These are phyloP conservation scores for Mustelus asterias DNA, from an alignment of 2,113 vertebrate species.

Conservation along the genomic window DNA sequence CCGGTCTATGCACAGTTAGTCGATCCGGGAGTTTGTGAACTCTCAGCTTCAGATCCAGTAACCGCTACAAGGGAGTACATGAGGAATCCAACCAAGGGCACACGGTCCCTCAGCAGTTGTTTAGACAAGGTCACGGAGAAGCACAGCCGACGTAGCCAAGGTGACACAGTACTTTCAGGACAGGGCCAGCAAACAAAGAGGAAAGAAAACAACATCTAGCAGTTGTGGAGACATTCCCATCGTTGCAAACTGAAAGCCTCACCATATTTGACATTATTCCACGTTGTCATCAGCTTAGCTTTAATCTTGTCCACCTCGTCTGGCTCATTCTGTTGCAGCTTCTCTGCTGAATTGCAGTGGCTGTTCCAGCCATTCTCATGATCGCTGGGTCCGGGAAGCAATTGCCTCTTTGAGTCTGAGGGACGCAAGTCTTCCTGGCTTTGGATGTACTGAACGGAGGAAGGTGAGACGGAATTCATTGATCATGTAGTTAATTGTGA, in stretches of 20 bases:
- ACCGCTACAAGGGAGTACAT: background rate
- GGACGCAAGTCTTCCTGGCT: constrained; percentile 58
- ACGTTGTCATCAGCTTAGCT: constrained; percentile 72
- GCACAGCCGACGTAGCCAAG: background rate
- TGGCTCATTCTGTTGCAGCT: constrained; percentile 47
- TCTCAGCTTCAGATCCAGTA: background rate
- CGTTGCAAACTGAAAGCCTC: constrained; percentile 38
- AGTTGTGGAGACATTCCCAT: background rate
- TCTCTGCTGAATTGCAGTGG: constrained; percentile 44
- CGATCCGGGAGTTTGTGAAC: too few relatives aligned
- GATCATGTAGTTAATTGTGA: background rate
- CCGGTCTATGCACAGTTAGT: background rate
- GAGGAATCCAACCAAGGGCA: background rate
- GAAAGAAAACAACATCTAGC: background rate
- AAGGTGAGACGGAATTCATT: constrained; percentile 82
- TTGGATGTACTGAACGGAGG: constrained; percentile 63
- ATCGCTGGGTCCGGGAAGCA: constrained; percentile 43
- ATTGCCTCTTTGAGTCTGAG: constrained; percentile 44
- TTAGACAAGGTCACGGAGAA: background rate
- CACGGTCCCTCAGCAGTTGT: background rate
- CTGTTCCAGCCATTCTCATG: constrained; percentile 49
- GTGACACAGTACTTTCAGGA: background rate
- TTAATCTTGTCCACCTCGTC: constrained; percentile 85
- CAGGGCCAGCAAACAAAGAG: background rate
- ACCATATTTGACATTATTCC: constrained; percentile 93